phyloP scores from a whole-genome alignment of 2,888 invertebrate genomes.

The Coelogynopora nodosa region DNA sequence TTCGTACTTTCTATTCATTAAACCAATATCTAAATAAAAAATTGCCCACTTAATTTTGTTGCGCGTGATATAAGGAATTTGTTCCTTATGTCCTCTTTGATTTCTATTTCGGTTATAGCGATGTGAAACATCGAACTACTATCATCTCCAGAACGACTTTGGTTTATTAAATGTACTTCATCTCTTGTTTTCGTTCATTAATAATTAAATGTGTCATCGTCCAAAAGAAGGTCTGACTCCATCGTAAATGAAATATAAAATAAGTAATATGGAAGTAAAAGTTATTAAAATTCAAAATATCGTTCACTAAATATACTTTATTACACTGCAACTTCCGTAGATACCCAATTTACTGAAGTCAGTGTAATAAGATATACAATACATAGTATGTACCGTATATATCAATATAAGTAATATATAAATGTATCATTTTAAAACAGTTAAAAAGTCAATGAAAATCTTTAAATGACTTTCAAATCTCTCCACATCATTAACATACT shows the following conservation, averaged over 20 bases:
- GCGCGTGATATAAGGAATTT: neutral
- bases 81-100: neutral
- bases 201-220: neutral
- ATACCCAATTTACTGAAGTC: neutral
- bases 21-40: neutral
- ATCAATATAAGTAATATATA: too few relatives aligned
- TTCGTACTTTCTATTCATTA: neutral
- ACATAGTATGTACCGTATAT: too few relatives aligned
- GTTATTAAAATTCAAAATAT: neutral
- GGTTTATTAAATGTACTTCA: neutral
- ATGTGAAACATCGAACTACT: neutral
- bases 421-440: too few relatives aligned
- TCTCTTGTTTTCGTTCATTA: neutral
- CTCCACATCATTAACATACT: too few relatives aligned
- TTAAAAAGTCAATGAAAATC: too few relatives aligned
- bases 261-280: neutral
- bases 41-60: neutral
- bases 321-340: neutral
- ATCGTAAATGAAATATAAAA: neutral
- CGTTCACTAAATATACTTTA: neutral
- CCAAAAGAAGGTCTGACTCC: neutral
- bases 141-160: neutral
- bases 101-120: neutral
- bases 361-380: too few relatives aligned
- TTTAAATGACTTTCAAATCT: too few relatives aligned